phyloP scores from a whole-genome alignment of 2,888 invertebrate genomes.

The Rosalia funebris region DNA sequence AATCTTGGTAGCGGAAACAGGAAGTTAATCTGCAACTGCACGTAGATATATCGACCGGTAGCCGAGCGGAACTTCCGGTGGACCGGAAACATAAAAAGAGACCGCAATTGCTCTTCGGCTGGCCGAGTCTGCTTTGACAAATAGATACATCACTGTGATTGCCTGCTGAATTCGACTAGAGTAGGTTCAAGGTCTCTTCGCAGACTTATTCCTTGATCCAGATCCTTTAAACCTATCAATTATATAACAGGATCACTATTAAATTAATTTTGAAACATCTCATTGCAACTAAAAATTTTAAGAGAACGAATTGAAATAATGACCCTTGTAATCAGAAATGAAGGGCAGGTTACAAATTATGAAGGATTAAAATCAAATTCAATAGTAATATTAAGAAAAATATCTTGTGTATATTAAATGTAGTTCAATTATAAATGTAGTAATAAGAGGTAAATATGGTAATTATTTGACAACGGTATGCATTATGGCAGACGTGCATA shows the following conservation, averaged over 20 bases:
- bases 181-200: constrained; percentile 25
- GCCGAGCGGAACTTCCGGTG: constrained; percentile 65
- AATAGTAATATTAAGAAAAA: too few species aligned
- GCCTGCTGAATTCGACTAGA: constrained; percentile 28
- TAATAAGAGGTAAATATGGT: too few species aligned
- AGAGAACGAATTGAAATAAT: not conserved
- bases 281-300: not conserved
- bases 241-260: constrained; percentile 16
- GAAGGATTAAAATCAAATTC: too few species aligned
- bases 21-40: constrained; percentile 66
- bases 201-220: constrained; percentile 22
- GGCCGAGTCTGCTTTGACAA: constrained; percentile 57
- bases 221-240: constrained; percentile 21
- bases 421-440: too few species aligned
- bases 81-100: constrained; percentile 66
- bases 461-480: too few species aligned
- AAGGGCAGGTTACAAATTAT: too few species aligned
- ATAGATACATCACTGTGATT: constrained; percentile 51
- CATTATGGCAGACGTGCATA: too few species aligned
- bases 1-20: constrained; percentile 62
- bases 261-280: constrained; percentile 15
- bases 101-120: constrained; percentile 63
- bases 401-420: too few species aligned
- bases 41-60: constrained; percentile 64
- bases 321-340: too few species aligned